A percentile compares a stretch with the other conserved stretches of the same genome.
phyloP scores from a whole-genome alignment of 2,797 vertebrate species.

The Anolis apletophallus region DNA sequence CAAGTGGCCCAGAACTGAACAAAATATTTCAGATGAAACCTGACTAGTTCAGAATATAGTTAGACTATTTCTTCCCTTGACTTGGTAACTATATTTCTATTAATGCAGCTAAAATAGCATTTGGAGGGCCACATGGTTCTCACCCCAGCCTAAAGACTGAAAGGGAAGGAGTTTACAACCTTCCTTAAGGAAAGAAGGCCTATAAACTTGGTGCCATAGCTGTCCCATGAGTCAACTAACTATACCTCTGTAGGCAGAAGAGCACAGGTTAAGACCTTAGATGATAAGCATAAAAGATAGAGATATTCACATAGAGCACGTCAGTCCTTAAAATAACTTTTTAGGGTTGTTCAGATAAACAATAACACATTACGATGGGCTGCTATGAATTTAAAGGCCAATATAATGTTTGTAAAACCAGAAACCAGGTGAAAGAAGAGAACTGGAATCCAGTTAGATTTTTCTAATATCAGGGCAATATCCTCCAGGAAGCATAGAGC shows the following conservation, averaged over 20 bases:
- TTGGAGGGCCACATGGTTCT: too few relatives aligned
- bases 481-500: neutral
- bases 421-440: neutral
- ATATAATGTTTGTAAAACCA: neutral
- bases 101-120: too few relatives aligned
- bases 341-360: too few relatives aligned
- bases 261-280: neutral
- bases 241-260: neutral
- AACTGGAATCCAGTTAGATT: neutral
- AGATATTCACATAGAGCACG: neutral
- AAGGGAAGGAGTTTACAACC: neutral
- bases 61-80: too few relatives aligned
- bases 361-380: neutral
- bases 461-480: neutral
- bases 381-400: neutral
- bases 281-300: neutral
- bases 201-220: neutral
- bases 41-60: too few relatives aligned
- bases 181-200: neutral
- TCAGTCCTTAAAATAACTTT: neutral
- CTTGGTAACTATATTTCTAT: too few relatives aligned
- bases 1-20: too few relatives aligned
- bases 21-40: too few relatives aligned
- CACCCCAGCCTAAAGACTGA: neutral
- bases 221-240: neutral